Percentiles rank a stretch among this genome's conserved stretches.
phyloP scores from a whole-genome alignment of 2,888 invertebrate genomes.

The Heliconius hortense region DNA sequence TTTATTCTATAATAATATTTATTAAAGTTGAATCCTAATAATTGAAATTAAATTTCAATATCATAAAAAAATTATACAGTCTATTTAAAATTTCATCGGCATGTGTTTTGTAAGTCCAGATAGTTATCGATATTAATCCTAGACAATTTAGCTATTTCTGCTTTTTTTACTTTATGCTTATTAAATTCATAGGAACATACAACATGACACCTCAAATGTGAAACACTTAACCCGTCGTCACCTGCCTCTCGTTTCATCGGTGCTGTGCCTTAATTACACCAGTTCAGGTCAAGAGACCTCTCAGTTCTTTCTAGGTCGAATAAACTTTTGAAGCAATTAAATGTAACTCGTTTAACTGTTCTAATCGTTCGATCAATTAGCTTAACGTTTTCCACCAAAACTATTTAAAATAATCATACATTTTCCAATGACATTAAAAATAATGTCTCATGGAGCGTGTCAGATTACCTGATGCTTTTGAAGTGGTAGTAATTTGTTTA shows the following conservation, averaged over 20 bases:
- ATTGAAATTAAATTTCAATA: background rate
- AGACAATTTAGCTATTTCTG: background rate
- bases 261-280: conserved; percentile 38
- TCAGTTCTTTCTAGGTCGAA: conserved; percentile 42
- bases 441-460: background rate
- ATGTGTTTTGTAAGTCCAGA: too few species aligned
- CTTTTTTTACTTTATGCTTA: background rate
- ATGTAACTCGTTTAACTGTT: conserved; percentile 8
- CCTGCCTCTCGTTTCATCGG: conserved; percentile 39
- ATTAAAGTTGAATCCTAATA: too few species aligned
- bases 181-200: background rate
- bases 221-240: conserved; percentile 22
- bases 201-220: conserved; percentile 3
- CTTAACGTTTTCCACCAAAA: background rate
- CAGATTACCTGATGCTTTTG: background rate
- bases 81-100: too few species aligned
- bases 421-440: background rate
- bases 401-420: background rate
- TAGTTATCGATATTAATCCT: too few species aligned
- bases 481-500: background rate
- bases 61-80: too few species aligned
- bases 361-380: conserved; percentile 1
- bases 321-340: conserved; percentile 35
- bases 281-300: conserved; percentile 43
- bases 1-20: too few species aligned